A percentile compares a stretch with the other conserved stretches of the same genome.
Conservation (phyloP, 2,888 invertebrate species). For the Acheta domesticus region DNA sequence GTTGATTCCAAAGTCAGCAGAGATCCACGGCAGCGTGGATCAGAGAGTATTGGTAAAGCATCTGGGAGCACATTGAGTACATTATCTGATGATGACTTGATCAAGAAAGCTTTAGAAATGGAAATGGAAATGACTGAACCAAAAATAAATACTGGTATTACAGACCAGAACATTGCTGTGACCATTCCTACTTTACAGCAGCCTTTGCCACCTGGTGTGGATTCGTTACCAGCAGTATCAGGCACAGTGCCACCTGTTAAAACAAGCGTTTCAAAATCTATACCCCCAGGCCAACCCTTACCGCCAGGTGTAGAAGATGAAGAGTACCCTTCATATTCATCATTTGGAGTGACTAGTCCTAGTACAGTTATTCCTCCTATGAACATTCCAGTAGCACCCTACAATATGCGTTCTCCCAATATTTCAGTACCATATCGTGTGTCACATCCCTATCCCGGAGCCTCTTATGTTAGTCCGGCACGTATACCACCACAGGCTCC, state of each 20-base stretch:
- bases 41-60: conserved; percentile 35
- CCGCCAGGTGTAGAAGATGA: conserved; percentile 46
- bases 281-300: conserved; percentile 43
- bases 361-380: conserved; percentile 6
- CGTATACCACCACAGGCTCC: conserved; percentile 3
- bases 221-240: conserved; percentile 23
- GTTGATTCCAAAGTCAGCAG: conserved; percentile 27
- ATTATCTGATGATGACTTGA: conserved; percentile 55
- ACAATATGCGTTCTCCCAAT: conserved; percentile 11
- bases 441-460: conserved; percentile 23
- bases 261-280: conserved; percentile 36
- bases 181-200: conserved; percentile 27
- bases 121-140: conserved; percentile 36
- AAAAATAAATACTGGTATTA: conserved; percentile 41
- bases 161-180: conserved; percentile 36
- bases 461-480: conserved; percentile 24
- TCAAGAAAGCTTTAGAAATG: conserved; percentile 58
- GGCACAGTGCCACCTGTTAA: conserved; percentile 27
- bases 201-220: conserved; percentile 28
- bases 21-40: conserved; percentile 34
- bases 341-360: conserved; percentile 3
- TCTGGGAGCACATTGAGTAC: conserved; percentile 52
- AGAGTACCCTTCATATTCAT: conserved; percentile 40
- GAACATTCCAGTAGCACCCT: conserved; percentile 22
- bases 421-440: conserved; percentile 21